These are phyloP conservation scores for Okapia johnstoni DNA, from an alignment of 2,113 vertebrate species.

Conservation along the genomic window DNA sequence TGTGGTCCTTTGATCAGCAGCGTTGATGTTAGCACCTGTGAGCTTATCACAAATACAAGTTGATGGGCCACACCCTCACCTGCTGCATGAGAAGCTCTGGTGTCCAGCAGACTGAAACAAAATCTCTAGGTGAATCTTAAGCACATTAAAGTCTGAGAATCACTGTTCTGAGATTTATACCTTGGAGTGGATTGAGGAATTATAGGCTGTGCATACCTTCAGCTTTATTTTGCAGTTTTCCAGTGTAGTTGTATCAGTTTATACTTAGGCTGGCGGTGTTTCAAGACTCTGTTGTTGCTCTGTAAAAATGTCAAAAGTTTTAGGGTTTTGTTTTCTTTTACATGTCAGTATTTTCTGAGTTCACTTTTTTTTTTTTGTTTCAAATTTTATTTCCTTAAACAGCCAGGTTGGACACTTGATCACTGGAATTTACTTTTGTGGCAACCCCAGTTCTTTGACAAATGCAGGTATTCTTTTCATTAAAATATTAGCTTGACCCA, in stretches of 20 bases:
- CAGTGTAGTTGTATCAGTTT: neutral
- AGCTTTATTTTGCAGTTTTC: neutral
- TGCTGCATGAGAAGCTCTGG: neutral
- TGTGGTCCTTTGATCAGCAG: neutral
- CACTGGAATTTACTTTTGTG: neutral
- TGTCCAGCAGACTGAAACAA: neutral
- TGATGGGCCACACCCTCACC: neutral
- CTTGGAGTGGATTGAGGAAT: neutral
- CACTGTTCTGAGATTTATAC: neutral
- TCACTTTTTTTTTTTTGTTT: too few species aligned
- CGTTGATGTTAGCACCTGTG: neutral
- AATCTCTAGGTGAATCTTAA: neutral
- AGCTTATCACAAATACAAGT: neutral
- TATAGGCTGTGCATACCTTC: neutral
- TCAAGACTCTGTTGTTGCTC: neutral
- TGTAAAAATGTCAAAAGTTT: neutral
- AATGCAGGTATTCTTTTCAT: neutral
- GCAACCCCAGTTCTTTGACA: neutral
- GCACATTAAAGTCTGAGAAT: neutral
- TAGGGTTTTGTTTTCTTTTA: neutral
- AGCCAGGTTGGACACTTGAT: neutral
- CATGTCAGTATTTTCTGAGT: neutral
- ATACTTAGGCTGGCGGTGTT: neutral
- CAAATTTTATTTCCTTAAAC: constrained; percentile 15
- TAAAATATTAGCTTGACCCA: constrained; percentile 4